A percentile compares a stretch with the other conserved stretches of the same genome.
Conservation (phyloP, 2,797 vertebrate species). For the Fistularia commersonii region DNA sequence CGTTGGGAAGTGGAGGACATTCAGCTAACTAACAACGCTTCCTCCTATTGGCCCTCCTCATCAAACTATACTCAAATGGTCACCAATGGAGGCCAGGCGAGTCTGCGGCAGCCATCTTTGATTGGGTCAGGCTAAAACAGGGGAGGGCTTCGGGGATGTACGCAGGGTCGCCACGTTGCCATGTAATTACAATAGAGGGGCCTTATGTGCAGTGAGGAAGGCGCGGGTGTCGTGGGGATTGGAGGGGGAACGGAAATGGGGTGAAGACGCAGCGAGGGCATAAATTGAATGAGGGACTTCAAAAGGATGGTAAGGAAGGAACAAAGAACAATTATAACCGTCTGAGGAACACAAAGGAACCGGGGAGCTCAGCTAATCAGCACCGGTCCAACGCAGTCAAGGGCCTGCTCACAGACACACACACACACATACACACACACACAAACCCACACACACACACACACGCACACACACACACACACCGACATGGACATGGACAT, state of each 20-base stretch:
- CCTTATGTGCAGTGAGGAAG: conserved; percentile 27
- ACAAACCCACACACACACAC: no score
- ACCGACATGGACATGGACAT: conserved; percentile 11
- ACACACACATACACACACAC: conserved; percentile 8
- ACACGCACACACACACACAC: conserved; percentile 27
- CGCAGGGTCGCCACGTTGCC: no score
- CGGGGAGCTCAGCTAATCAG: conserved; percentile 64
- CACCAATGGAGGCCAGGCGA: no score
- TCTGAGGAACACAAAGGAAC: conserved; percentile 68
- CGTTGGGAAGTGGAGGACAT: no score
- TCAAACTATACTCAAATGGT: no score
- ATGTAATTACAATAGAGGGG: conserved; percentile 50
- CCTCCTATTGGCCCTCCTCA: no score
- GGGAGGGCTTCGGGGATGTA: no score
- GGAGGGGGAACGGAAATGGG: conserved; percentile 27
- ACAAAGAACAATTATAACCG: conserved; percentile 74
- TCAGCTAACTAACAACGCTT: no score
- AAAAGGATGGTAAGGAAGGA: conserved; percentile 63
- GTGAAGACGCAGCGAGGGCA: conserved; percentile 50
- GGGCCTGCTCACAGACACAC: conserved; percentile 37
- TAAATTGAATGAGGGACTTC: conserved; percentile 74
- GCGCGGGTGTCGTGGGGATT: conserved; percentile 7
- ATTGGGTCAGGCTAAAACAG: no score
- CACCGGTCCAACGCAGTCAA: conserved; percentile 64
- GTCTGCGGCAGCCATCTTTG: no score